A percentile compares a stretch with the other conserved stretches of the same genome.
These are phyloP conservation scores for Chouioia cunea DNA, from an alignment of 2,888 invertebrate species.

Conservation along the genomic window DNA sequence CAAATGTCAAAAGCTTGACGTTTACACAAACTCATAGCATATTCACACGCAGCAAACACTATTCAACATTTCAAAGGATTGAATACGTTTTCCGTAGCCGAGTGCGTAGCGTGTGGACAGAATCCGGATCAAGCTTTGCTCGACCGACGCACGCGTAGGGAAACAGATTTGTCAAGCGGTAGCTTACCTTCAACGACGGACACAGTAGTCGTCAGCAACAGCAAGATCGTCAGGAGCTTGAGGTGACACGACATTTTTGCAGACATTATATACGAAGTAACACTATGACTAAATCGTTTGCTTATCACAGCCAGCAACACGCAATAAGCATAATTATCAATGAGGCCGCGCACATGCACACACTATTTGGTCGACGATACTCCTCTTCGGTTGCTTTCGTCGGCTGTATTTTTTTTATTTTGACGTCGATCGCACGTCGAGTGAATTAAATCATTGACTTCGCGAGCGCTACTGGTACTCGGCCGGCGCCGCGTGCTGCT, in stretches of 20 bases:
- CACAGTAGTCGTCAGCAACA: slow-evolving; percentile 48
- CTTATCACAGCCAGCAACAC: slow-evolving; percentile 51
- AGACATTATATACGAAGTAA: slow-evolving; percentile 52
- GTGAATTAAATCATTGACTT: neutral
- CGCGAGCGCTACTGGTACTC: neutral
- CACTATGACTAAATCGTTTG: slow-evolving; percentile 47
- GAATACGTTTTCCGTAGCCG: too few species aligned
- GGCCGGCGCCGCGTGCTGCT: slow-evolving; percentile 37
- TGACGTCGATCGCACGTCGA: neutral
- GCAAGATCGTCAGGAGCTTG: slow-evolving; percentile 32
- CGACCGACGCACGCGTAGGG: too few species aligned
- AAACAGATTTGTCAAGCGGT: neutral
- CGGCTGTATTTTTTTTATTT: neutral
- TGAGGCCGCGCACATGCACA: slow-evolving; percentile 35
- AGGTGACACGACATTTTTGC: slow-evolving; percentile 51
- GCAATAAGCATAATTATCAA: slow-evolving; percentile 50
- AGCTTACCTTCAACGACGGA: slow-evolving; percentile 50
- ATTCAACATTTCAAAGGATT: too few species aligned
- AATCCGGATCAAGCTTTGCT: too few species aligned
- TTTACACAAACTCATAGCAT: too few species aligned
- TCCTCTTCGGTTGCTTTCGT: neutral
- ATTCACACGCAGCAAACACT: too few species aligned
- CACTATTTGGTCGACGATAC: slow-evolving; percentile 1
- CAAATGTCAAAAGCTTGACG: too few species aligned
- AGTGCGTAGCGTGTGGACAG: too few species aligned